These are phyloP conservation scores for Melanotaenia parkinsoni DNA, from an alignment of 2,797 vertebrate genomes.

Conservation along the genomic window DNA sequence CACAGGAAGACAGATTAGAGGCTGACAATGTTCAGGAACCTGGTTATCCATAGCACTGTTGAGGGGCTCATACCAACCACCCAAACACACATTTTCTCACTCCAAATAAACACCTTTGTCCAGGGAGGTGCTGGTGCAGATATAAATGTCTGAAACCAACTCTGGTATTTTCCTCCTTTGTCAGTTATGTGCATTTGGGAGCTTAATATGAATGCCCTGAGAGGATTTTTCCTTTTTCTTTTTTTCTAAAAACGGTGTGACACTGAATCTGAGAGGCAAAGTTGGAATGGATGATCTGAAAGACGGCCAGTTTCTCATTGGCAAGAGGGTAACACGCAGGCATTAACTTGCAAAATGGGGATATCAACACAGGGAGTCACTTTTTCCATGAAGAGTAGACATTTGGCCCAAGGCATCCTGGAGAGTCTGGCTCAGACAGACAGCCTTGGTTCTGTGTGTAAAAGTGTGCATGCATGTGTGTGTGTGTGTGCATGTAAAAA, in stretches of 20 bases:
- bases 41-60: conserved; percentile 71
- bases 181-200: conserved; percentile 10
- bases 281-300: conserved; percentile 67
- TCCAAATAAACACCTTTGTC: conserved; percentile 72
- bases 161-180: conserved; percentile 27
- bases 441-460: conserved; percentile 71
- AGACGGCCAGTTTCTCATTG: conserved; percentile 77
- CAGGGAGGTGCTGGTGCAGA: conserved; percentile 47
- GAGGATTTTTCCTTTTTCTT: conserved; percentile 23
- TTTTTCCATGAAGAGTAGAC: conserved; percentile 85
- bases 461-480: conserved; percentile 15
- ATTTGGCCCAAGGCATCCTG: conserved; percentile 83
- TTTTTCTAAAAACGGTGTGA: conserved; percentile 31
- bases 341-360: conserved; percentile 83
- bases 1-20: conserved; percentile 84
- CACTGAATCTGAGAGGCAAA: conserved; percentile 47
- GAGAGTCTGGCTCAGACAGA: conserved; percentile 83
- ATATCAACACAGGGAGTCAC: conserved; percentile 83
- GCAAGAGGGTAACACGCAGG: conserved; percentile 77
- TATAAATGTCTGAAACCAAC: conserved; percentile 40
- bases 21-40: conserved; percentile 81
- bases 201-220: conserved; percentile 11
- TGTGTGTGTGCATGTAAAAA: conserved; percentile 46
- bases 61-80: conserved; percentile 57
- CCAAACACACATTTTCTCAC: conserved; percentile 57